Conservation (phyloP, 2,113 vertebrate genomes). For the Lichenostomus cassidix region DNA sequence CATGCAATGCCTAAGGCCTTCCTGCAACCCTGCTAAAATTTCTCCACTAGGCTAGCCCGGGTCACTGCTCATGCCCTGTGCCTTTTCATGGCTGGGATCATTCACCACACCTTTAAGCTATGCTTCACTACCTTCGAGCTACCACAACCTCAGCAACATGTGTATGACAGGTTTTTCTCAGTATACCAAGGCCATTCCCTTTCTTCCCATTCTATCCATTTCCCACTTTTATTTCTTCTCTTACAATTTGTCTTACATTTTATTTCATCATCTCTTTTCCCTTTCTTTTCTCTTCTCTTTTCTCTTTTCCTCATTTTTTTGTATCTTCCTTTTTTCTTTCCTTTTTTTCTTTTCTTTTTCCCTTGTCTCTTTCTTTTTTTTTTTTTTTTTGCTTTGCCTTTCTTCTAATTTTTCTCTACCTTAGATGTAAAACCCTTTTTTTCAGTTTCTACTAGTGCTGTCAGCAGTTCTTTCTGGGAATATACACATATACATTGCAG, state of each 20-base stretch:
- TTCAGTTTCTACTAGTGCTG: not conserved
- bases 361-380: not conserved
- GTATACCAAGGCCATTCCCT: not conserved
- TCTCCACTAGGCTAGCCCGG: not conserved
- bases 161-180: not conserved
- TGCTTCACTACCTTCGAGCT: accelerated
- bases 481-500: not conserved
- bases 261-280: too few relatives aligned
- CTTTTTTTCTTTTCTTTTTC: not conserved
- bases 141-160: not conserved
- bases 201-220: not conserved
- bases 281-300: not conserved
- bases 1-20: not conserved
- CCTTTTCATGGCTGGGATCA: not conserved
- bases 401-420: not conserved
- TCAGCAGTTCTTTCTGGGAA: conserved; percentile 1
- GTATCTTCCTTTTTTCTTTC: not conserved
- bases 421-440: not conserved
- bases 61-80: not conserved
- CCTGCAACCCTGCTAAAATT: not conserved
- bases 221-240: too few relatives aligned
- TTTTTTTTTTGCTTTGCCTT: not conserved
- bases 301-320: not conserved
- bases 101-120: not conserved
- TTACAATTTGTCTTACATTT: not conserved